Conservation (phyloP, 2,113 vertebrate species). For the Psilopsiagon aymara region DNA sequence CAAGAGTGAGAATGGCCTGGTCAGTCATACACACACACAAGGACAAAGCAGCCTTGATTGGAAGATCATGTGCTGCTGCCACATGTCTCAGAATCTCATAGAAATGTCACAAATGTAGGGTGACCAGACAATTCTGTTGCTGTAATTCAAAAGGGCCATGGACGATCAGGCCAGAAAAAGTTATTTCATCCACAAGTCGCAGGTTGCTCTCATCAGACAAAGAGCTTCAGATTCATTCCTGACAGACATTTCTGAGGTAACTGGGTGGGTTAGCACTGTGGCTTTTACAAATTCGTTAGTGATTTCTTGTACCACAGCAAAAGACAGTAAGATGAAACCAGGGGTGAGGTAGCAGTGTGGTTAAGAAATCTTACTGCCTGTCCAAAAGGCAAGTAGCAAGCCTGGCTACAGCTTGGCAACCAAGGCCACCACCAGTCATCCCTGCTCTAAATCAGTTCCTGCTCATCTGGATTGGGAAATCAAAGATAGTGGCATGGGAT, state of each 20-base stretch:
- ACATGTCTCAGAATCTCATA: neutral
- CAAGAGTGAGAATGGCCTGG: neutral
- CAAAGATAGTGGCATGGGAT: neutral
- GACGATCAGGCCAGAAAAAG: neutral
- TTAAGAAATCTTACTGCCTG: neutral
- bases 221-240: neutral
- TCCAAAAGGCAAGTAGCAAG: neutral
- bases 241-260: neutral
- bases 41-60: neutral
- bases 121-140: neutral
- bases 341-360: neutral
- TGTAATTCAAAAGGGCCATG: neutral
- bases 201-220: neutral
- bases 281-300: neutral
- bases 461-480: neutral
- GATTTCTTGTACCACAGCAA: neutral
- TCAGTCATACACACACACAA: accelerated
- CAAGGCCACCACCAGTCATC: neutral
- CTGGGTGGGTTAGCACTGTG: neutral
- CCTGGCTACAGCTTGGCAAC: neutral
- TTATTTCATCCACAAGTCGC: neutral
- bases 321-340: neutral
- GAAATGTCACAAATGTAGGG: neutral
- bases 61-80: neutral
- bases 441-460: neutral